Percentiles rank a stretch among this genome's conserved stretches.
Evolutionary conservation across 2,888 invertebrate species (phyloP).

Genomic region (Digitonthophagus gazella): DNA sequence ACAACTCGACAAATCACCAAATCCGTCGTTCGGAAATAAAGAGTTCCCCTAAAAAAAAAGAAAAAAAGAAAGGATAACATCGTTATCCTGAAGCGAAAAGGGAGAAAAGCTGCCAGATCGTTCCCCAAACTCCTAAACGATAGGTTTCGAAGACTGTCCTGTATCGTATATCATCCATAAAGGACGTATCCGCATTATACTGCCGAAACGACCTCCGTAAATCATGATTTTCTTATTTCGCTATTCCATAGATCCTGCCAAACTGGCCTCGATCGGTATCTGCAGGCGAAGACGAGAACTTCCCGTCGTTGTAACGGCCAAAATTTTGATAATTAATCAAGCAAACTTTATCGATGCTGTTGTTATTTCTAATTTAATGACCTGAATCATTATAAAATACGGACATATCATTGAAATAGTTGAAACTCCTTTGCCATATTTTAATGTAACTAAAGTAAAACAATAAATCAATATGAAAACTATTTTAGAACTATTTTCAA

Average conservation of each 20-base stretch:
- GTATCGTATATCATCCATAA: constrained; percentile 23
- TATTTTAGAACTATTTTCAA: too few relatives aligned
- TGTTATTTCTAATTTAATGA: too few relatives aligned
- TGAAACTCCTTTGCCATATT: too few relatives aligned
- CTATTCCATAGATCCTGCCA: constrained; percentile 31
- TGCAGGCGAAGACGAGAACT: constrained; percentile 35
- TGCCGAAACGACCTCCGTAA: constrained; percentile 38
- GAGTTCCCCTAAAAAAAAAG: constrained; percentile 25
- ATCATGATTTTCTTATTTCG: constrained; percentile 44
- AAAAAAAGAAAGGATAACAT: constrained; percentile 19
- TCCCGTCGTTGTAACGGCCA: neutral
- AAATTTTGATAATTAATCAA: neutral
- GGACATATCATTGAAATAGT: too few relatives aligned
- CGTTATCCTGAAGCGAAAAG: constrained; percentile 16
- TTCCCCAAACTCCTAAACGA: constrained; percentile 17
- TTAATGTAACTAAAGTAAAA: too few relatives aligned
- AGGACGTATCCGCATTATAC: constrained; percentile 24
- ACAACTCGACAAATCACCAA: constrained; percentile 29
- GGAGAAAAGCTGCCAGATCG: neutral
- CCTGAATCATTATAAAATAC: too few relatives aligned
- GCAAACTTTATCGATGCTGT: neutral
- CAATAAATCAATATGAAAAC: too few relatives aligned
- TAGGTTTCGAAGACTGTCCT: constrained; percentile 23
- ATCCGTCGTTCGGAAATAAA: constrained; percentile 20
- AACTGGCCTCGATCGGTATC: constrained; percentile 34